Conservation (phyloP, 2,113 vertebrate species). For the Isurus oxyrinchus region DNA sequence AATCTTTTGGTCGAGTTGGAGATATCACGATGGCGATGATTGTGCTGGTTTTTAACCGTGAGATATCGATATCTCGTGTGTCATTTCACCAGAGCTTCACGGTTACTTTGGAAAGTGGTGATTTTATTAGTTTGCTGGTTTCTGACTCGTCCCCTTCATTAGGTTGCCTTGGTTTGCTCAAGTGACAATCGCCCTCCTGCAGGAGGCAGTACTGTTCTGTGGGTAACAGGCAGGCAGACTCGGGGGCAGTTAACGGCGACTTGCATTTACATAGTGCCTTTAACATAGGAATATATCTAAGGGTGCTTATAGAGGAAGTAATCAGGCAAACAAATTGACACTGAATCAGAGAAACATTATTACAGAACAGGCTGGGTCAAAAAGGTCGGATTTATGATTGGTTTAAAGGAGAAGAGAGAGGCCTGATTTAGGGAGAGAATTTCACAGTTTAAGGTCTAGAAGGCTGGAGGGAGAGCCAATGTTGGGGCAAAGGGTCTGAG, state of each 20-base stretch:
- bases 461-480: background rate
- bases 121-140: background rate
- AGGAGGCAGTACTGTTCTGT: background rate
- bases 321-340: background rate
- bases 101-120: background rate
- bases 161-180: background rate
- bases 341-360: background rate
- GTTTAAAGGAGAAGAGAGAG: background rate
- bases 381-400: no score
- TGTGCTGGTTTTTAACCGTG: no score
- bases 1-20: no score
- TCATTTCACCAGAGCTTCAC: background rate
- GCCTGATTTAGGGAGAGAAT: background rate
- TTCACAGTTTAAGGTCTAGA: background rate
- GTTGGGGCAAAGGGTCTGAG: background rate
- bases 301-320: background rate
- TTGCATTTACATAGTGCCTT: background rate
- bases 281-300: background rate
- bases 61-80: no score
- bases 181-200: background rate
- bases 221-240: background rate
- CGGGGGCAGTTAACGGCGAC: background rate
- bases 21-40: no score
- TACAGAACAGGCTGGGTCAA: background rate
- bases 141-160: background rate